Evolutionary conservation across 2,888 invertebrate species (phyloP).

Genomic region (Protodeltote pygarga): DNA sequence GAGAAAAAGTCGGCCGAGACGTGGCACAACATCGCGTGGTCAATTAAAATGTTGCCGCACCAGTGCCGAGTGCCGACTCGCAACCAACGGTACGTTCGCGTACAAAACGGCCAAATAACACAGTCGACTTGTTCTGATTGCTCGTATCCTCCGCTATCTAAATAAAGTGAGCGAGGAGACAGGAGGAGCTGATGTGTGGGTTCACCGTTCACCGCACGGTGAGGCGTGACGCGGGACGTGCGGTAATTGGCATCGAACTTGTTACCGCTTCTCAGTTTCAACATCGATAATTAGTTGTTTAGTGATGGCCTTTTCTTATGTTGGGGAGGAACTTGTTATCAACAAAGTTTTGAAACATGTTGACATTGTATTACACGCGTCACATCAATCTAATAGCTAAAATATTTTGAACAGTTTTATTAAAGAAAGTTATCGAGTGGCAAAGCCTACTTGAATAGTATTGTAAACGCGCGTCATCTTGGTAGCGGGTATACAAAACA

Average conservation of each 20-base stretch:
- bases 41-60: constrained; percentile 84
- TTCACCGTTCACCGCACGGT: constrained; percentile 3
- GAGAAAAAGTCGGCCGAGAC: constrained; percentile 83
- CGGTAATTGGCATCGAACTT: constrained; percentile 36
- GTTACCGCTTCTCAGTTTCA: constrained; percentile 29
- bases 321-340: not conserved
- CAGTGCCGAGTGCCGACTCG: constrained; percentile 65
- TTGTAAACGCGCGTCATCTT: constrained; percentile 31
- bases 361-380: not conserved
- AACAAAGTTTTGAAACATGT: not conserved
- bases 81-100: constrained; percentile 66
- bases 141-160: constrained; percentile 75
- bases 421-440: not conserved
- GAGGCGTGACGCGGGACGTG: constrained; percentile 8
- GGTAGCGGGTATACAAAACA: constrained; percentile 36
- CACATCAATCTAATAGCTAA: not conserved
- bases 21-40: constrained; percentile 83
- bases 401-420: too few relatives aligned
- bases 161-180: constrained; percentile 61
- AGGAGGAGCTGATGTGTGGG: constrained; percentile 47
- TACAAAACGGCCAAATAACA: constrained; percentile 65
- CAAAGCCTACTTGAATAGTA: constrained; percentile 1
- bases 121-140: constrained; percentile 68
- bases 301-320: constrained; percentile 2
- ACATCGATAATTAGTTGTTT: constrained; percentile 26